These are phyloP conservation scores for Platycercus adscitus DNA, from an alignment of 2,113 vertebrate species.

Conservation along the genomic window DNA sequence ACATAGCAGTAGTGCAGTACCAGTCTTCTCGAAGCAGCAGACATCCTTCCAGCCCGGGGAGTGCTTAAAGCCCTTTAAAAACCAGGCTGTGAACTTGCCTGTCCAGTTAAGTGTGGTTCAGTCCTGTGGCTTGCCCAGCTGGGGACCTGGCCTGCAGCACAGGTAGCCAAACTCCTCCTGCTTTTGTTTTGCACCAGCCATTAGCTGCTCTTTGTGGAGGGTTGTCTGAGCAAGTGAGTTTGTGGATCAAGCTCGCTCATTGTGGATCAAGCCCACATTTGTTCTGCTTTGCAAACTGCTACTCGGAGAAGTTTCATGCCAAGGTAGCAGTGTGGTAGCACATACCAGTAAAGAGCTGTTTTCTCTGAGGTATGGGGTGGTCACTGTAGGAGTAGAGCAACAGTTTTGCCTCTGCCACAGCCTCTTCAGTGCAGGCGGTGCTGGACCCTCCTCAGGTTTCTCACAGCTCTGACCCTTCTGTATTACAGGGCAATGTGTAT, in stretches of 20 bases:
- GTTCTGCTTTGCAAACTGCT: neutral
- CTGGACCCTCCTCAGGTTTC: neutral
- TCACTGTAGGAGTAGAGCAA: neutral
- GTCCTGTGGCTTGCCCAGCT: neutral
- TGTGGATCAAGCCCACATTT: neutral
- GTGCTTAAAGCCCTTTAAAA: neutral
- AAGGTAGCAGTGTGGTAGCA: rapidly evolving
- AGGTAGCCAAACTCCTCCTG: too few relatives aligned
- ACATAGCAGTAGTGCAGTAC: neutral
- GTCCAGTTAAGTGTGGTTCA: neutral
- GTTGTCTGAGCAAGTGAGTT: neutral
- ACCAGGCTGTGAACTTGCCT: neutral
- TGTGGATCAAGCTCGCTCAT: neutral
- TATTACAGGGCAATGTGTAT: constrained; percentile 91
- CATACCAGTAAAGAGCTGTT: rapidly evolving
- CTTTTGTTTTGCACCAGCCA: neutral
- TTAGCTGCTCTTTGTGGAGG: neutral
- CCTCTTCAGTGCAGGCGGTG: neutral
- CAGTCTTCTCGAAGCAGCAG: neutral
- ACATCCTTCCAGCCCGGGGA: neutral
- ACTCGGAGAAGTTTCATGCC: rapidly evolving
- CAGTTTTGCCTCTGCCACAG: neutral
- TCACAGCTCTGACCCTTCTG: neutral
- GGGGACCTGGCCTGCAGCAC: neutral
- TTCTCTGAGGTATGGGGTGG: neutral